Evolutionary conservation across 1,140 invertebrate genomes (phyloP), one percentile per base, ranked within the genome.

Genomic region (Diplogasteroides magnus): DNA sequence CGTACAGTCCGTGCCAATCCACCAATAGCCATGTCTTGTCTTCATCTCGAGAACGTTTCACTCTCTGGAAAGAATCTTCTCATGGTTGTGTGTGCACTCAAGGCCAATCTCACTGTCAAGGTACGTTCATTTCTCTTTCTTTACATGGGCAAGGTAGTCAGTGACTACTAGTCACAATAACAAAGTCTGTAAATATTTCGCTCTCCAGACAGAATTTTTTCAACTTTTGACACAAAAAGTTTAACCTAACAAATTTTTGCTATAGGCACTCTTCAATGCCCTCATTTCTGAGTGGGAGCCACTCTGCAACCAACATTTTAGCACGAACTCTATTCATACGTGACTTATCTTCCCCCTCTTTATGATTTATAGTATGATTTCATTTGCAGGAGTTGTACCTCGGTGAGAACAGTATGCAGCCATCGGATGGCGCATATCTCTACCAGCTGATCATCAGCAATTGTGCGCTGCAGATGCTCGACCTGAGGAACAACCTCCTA

Each of bases 1-100:
- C 75, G 74, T 19, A 31, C 57, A 19, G 25, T 74, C 28, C 72
- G 73, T 1, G 61, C 56, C n/a, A 32, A 71, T 26, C 72, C 74
- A n/a, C 31, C 67, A 14, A 56, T 73, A 27, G 55, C 68, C 1
- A 31, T 75, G 2, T 65, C 73, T 2, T 75, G 73, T 27, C 57
- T 75, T 58, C 74, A 75, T 60, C 64, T 75, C 64, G 74, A 75
- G 56, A 75, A 75, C 58, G 56, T 60, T 57, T 55, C 61, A 59
- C 55, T 75, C 57, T 74, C 73, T 48, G 74, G 74, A 25, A 75
- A 75, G 32, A 67, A 62, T n/a, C 26, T 75, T 13, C 67, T 75
- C 2, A 28, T 75, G n/a, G 57, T 75, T 13, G 32, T 63, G 2
- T 75, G 68, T 55, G 72, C 73, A 1, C 31, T 75, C n/a, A 75